phyloP scores from a whole-genome alignment of 2,888 invertebrate genomes.

The Nebria brevicollis region DNA sequence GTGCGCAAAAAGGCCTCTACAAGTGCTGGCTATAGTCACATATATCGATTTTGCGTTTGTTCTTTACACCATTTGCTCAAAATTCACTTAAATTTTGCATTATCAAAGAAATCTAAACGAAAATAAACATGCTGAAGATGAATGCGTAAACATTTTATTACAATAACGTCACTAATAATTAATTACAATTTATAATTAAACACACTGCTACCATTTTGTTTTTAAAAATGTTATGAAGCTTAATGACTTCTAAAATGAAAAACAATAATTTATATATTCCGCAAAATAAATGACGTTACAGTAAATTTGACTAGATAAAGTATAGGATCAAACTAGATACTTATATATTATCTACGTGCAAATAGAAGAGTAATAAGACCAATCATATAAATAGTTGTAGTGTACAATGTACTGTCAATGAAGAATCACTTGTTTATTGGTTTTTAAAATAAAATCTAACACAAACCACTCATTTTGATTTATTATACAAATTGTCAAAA shows the following conservation, averaged over 20 bases:
- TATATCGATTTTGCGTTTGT: conserved; percentile 34
- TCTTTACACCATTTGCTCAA: conserved; percentile 19
- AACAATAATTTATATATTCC: too few species aligned
- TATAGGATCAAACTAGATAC: not conserved
- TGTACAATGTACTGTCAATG: not conserved
- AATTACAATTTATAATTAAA: not conserved
- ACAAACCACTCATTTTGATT: not conserved
- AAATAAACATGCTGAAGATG: conserved; percentile 32
- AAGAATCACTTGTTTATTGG: not conserved
- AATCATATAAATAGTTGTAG: not conserved
- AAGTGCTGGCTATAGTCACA: conserved; percentile 37
- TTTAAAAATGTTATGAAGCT: too few species aligned
- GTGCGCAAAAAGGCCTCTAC: conserved; percentile 41
- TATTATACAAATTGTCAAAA: too few species aligned
- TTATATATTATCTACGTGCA: not conserved
- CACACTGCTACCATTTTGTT: too few species aligned
- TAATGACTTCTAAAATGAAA: too few species aligned
- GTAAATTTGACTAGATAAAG: not conserved
- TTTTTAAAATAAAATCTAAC: not conserved
- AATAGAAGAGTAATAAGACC: not conserved
- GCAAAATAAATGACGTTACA: not conserved
- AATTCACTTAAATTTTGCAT: conserved; percentile 7
- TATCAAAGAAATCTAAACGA: conserved; percentile 8
- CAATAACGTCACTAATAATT: not conserved
- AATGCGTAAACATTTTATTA: not conserved